A percentile compares a stretch with the other conserved stretches of the same genome.
Conservation (phyloP, 2,888 invertebrate genomes). For the Allygus modestus region DNA sequence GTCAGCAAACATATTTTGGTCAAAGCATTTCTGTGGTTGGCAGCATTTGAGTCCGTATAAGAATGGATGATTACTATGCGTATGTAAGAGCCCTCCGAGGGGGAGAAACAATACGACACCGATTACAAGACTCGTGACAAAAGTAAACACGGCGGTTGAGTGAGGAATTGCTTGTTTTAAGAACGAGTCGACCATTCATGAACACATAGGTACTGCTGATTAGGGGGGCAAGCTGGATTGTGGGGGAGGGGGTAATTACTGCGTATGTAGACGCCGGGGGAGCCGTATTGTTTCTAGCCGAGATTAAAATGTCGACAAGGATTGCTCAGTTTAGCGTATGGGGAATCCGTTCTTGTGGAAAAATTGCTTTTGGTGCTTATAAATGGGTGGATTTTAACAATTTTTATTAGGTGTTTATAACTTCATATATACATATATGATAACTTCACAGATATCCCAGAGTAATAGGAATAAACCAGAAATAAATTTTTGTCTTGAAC, state of each 20-base stretch:
- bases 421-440: too few species aligned
- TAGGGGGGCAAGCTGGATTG: not conserved
- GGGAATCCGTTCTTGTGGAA: not conserved
- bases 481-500: too few species aligned
- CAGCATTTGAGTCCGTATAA: not conserved
- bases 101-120: constrained; percentile 12
- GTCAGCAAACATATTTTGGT: too few species aligned
- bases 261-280: constrained; percentile 35
- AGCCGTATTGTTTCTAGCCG: not conserved
- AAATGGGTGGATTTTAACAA: too few species aligned
- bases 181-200: constrained; percentile 16
- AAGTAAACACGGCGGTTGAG: constrained; percentile 28
- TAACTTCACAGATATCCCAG: too few species aligned
- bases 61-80: not conserved
- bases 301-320: constrained; percentile 1
- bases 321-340: constrained; percentile 27
- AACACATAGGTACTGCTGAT: constrained; percentile 31
- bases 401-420: too few species aligned
- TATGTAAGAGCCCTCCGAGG: not conserved
- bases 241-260: constrained; percentile 41
- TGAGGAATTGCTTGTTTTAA: constrained; percentile 9
- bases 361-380: too few species aligned
- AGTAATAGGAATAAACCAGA: too few species aligned
- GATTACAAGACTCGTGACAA: constrained; percentile 32
- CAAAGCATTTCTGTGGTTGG: too few species aligned